These are phyloP conservation scores for Craterocephalus amniculus DNA, from an alignment of 2,797 vertebrate genomes.

Conservation along the genomic window DNA sequence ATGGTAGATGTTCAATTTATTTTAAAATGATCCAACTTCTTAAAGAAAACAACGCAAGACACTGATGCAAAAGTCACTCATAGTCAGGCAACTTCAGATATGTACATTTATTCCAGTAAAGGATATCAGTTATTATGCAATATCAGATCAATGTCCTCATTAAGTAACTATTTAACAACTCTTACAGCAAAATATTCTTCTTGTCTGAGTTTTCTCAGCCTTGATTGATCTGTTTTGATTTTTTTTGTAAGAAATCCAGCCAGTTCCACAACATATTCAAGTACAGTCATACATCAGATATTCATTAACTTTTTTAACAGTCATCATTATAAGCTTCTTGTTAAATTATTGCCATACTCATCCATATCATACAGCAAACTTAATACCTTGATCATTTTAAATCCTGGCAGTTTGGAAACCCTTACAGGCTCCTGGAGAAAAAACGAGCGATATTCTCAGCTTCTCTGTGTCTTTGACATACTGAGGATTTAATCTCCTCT, in stretches of 20 bases:
- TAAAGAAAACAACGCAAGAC: neutral
- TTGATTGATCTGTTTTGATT: neutral
- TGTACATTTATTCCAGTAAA: neutral
- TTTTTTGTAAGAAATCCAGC: neutral
- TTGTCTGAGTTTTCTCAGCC: neutral
- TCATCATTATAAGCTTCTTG: neutral
- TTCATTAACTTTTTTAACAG: neutral
- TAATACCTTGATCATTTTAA: neutral
- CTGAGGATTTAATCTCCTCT: neutral
- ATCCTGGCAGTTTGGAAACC: too few relatives aligned
- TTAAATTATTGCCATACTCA: too few relatives aligned
- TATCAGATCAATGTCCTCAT: neutral
- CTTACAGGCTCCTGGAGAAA: neutral
- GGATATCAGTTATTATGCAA: neutral
- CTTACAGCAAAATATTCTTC: neutral
- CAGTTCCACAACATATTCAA: neutral
- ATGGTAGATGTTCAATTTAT: too few relatives aligned
- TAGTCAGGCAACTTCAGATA: neutral
- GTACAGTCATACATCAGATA: neutral
- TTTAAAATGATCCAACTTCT: neutral
- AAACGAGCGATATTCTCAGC: neutral
- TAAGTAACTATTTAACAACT: neutral
- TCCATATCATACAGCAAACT: neutral
- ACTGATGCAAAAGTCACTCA: neutral
- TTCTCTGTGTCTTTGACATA: neutral